Evolutionary conservation across 1,140 invertebrate species (phyloP).

Genomic region (Heliconius melpomene): DNA sequence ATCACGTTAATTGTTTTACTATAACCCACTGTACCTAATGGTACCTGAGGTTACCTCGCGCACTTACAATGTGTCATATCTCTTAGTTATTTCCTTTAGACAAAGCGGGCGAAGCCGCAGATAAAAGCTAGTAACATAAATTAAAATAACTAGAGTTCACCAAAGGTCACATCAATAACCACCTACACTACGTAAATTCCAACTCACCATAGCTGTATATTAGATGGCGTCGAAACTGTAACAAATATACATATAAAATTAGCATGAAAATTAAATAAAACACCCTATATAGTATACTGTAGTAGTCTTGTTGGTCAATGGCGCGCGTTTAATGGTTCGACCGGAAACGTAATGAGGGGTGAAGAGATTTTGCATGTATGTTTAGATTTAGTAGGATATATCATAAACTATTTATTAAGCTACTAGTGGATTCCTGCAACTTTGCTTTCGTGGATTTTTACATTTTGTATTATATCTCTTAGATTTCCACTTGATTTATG

Average conservation of each 20-base stretch:
- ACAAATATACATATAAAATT: conserved; percentile 56
- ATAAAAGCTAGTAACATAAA: too few relatives aligned
- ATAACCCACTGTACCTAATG: too few relatives aligned
- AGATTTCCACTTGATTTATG: too few relatives aligned
- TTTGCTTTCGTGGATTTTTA: too few relatives aligned
- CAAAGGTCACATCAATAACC: not conserved
- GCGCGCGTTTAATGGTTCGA: not conserved
- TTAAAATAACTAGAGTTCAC: not conserved
- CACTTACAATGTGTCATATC: too few relatives aligned
- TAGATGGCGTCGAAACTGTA: conserved; percentile 42
- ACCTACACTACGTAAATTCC: not conserved
- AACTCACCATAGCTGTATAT: conserved; percentile 54
- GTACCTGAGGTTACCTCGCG: too few relatives aligned
- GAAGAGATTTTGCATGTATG: conserved; percentile 1
- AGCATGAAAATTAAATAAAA: conserved; percentile 50
- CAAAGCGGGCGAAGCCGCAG: too few relatives aligned
- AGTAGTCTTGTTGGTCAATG: not conserved
- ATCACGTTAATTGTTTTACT: too few relatives aligned
- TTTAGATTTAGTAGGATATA: not conserved
- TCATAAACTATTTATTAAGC: too few relatives aligned
- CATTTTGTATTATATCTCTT: too few relatives aligned
- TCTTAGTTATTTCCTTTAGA: too few relatives aligned
- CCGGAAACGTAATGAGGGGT: not conserved
- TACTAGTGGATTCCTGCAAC: too few relatives aligned
- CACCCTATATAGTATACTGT: not conserved